Conservation (phyloP, 2,888 invertebrate genomes). For the Cylloceria caligata region DNA sequence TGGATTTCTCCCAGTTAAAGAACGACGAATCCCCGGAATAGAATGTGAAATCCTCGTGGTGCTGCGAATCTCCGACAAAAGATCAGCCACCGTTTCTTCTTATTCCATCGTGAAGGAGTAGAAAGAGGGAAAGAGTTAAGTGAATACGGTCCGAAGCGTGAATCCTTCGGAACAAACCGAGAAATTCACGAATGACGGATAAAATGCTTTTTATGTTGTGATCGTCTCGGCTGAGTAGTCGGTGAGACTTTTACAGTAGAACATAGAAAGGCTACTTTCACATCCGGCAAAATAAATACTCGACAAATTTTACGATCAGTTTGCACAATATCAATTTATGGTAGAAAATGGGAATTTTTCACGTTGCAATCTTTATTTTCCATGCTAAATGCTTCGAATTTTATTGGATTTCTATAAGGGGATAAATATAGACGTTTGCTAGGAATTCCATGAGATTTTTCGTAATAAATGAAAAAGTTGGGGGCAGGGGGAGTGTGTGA, state of each 20-base stretch:
- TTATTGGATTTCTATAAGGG: neutral
- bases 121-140: conserved; percentile 17
- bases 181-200: conserved; percentile 28
- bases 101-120: neutral
- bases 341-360: neutral
- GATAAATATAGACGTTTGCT: neutral
- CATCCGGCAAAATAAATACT: neutral
- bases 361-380: neutral
- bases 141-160: conserved; percentile 1
- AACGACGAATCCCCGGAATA: conserved; percentile 37
- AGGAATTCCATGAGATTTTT: neutral
- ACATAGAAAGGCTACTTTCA: neutral
- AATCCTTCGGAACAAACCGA: conserved; percentile 52
- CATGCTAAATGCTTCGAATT: neutral
- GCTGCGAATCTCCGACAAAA: conserved; percentile 45
- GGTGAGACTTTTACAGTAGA: conserved; percentile 5
- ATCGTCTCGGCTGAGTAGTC: neutral
- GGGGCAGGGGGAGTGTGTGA: neutral
- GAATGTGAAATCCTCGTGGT: conserved; percentile 54
- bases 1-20: conserved; percentile 37
- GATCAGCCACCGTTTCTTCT: conserved; percentile 45
- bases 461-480: conserved; percentile 1
- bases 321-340: neutral
- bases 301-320: conserved; percentile 5
- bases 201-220: conserved; percentile 37